Percentiles rank a stretch among this genome's conserved stretches.
phyloP scores from a whole-genome alignment of 2,113 vertebrate genomes.

The Salvelinus fontinalis region DNA sequence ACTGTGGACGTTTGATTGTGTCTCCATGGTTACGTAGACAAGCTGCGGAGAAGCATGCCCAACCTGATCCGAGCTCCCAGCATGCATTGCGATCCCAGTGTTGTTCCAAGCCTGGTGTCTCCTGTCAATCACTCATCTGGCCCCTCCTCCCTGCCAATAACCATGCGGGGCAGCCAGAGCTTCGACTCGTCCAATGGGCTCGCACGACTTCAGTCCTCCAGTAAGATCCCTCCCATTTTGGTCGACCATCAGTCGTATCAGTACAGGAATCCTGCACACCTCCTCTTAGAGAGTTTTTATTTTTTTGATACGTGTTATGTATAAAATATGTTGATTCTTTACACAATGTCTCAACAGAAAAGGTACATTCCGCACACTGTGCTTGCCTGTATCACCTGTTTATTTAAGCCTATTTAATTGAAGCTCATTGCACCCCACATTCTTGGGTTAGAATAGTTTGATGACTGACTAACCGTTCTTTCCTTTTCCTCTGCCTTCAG shows the following conservation, averaged over 20 bases:
- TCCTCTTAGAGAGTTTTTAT: too few relatives aligned
- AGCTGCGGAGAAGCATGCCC: constrained; percentile 95
- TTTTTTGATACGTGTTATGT: neutral
- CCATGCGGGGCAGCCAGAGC: constrained; percentile 92
- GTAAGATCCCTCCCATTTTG: constrained; percentile 72
- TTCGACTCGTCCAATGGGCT: constrained; percentile 92
- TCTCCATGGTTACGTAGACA: constrained; percentile 75
- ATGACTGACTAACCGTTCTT: neutral
- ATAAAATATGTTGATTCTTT: neutral
- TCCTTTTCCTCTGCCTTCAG: constrained; percentile 57
- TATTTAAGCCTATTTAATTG: neutral
- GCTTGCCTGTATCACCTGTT: neutral
- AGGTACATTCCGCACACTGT: too few relatives aligned
- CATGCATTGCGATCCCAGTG: constrained; percentile 89
- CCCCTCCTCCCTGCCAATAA: constrained; percentile 78
- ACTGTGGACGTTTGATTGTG: too few relatives aligned
- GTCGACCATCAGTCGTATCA: constrained; percentile 12
- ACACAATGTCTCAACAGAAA: neutral
- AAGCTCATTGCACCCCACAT: neutral
- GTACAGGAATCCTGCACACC: neutral
- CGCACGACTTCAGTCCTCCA: constrained; percentile 87
- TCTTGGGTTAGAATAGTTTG: too few relatives aligned
- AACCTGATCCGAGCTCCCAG: constrained; percentile 86
- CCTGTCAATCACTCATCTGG: constrained; percentile 69
- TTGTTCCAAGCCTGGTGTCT: constrained; percentile 76